phyloP scores from a whole-genome alignment of 1,140 invertebrate species.

The Adelges cooleyi region DNA sequence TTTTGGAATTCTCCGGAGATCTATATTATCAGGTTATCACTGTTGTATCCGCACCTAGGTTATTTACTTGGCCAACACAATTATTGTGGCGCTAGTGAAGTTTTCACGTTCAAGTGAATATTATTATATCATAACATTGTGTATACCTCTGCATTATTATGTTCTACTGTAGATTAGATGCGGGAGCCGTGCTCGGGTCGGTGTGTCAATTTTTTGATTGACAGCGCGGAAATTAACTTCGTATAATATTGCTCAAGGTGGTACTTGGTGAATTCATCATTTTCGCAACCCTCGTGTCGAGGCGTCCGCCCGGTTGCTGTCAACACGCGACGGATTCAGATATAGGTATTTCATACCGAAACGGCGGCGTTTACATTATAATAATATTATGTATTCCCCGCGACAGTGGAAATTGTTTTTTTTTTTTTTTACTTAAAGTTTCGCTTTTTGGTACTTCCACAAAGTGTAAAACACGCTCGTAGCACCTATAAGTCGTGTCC shows the following conservation, averaged over 20 bases:
- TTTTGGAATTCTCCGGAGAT: too few relatives aligned
- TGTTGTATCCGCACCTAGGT: too few relatives aligned
- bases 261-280: conserved; percentile 17
- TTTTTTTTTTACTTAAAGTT: too few relatives aligned
- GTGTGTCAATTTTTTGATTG: conserved; percentile 22
- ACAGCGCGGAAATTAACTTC: conserved; percentile 27
- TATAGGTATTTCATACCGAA: background rate
- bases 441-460: too few relatives aligned
- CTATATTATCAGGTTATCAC: too few relatives aligned
- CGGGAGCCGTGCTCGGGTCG: background rate
- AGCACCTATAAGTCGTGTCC: too few relatives aligned
- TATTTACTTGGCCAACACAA: too few relatives aligned
- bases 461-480: too few relatives aligned
- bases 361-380: background rate
- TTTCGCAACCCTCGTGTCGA: background rate
- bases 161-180: background rate
- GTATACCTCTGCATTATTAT: too few relatives aligned
- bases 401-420: conserved; percentile 16
- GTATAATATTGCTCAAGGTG: background rate
- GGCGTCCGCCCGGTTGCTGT: background rate
- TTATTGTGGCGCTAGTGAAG: background rate
- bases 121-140: background rate
- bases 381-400: background rate
- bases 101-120: conserved; percentile 17
- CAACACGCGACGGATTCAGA: conserved; percentile 1